These are phyloP conservation scores for Dipodomys spectabilis DNA, from an alignment of 2,113 vertebrate genomes.

Conservation along the genomic window DNA sequence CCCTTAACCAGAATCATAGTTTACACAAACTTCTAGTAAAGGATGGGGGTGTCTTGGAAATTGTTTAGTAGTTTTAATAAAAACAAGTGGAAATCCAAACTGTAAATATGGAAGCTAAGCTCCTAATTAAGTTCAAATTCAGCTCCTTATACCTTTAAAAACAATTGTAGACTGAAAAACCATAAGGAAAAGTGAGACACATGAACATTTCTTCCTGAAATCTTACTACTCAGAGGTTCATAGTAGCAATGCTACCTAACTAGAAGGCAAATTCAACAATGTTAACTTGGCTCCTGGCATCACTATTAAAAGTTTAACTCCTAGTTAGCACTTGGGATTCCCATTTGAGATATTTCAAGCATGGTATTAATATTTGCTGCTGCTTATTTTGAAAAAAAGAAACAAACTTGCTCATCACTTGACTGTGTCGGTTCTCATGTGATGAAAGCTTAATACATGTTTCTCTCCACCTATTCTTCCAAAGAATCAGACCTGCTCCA, in stretches of 20 bases:
- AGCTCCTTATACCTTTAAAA: not conserved
- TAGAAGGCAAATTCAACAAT: not conserved
- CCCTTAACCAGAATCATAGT: not conserved
- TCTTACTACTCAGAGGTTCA: not conserved
- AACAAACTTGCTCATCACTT: not conserved
- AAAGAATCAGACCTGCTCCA: not conserved
- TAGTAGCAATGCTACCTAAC: not conserved
- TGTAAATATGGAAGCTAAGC: not conserved
- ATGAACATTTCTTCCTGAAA: not conserved
- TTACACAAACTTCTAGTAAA: not conserved
- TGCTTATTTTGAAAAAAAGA: slow-evolving; percentile 36
- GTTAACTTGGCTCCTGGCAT: not conserved
- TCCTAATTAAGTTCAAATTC: not conserved
- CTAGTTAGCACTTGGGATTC: not conserved
- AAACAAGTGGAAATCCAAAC: not conserved
- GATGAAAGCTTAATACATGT: not conserved
- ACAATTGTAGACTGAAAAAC: not conserved
- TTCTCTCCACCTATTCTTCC: not conserved
- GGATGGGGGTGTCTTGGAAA: not conserved
- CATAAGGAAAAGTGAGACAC: not conserved
- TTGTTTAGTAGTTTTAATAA: too few species aligned
- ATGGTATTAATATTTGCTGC: not conserved
- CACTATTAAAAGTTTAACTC: not conserved
- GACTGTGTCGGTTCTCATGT: not conserved
- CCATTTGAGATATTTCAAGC: not conserved